Conservation (phyloP, 2,113 vertebrate species). For the Phalacrocorax carbo region DNA sequence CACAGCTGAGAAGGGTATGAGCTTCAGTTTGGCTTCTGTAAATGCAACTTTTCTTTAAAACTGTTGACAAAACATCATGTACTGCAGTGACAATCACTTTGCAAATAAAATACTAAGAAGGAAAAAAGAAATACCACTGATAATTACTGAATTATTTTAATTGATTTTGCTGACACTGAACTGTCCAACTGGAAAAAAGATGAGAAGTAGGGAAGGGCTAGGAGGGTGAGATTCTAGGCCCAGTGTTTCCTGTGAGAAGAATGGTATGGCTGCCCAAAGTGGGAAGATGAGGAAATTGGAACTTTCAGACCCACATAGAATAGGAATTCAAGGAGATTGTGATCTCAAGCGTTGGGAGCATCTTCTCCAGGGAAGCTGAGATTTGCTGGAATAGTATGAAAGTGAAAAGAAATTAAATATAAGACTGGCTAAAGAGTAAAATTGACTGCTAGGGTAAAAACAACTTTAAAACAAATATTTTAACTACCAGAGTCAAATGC, state of each 20-base stretch:
- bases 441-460: background rate
- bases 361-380: background rate
- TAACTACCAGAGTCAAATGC: background rate
- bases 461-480: background rate
- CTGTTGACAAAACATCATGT: background rate
- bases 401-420: background rate
- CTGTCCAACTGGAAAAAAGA: background rate
- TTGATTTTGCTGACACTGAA: background rate
- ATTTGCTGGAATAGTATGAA: background rate
- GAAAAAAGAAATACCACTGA: background rate
- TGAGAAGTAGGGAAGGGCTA: background rate
- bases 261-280: background rate
- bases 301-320: background rate
- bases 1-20: background rate
- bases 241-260: background rate
- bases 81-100: constrained; percentile 8
- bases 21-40: background rate
- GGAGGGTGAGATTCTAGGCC: background rate
- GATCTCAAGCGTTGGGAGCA: background rate
- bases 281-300: background rate
- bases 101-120: background rate
- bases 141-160: background rate
- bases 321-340: background rate
- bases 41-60: background rate
- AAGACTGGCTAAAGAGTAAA: background rate